phyloP scores from a whole-genome alignment of 2,888 invertebrate genomes.

The Sicus ferrugineus region DNA sequence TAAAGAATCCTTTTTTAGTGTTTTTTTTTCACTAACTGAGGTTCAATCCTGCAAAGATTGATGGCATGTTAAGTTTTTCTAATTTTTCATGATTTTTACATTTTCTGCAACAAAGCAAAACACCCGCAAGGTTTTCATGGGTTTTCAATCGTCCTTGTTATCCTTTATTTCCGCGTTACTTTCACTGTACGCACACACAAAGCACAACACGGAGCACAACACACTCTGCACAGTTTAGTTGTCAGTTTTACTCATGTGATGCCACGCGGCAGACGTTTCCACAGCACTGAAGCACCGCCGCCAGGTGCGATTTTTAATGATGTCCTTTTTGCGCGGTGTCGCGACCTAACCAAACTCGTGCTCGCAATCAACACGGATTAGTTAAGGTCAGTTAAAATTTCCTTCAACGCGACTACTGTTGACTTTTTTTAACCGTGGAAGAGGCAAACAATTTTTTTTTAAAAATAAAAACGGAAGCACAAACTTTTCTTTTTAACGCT shows the following conservation, averaged over 20 bases:
- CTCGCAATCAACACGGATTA: neutral
- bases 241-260: constrained; percentile 2
- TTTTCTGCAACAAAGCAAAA: no score
- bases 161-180: neutral
- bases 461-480: no score
- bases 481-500: neutral
- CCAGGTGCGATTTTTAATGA: neutral
- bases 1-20: no score
- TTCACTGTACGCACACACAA: neutral
- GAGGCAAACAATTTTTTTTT: no score
- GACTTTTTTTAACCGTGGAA: no score
- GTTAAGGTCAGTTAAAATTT: neutral
- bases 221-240: neutral
- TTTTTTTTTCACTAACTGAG: no score
- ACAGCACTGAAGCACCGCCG: neutral
- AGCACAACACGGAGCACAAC: neutral
- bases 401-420: no score
- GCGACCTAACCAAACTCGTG: neutral
- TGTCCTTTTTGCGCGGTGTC: neutral
- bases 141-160: neutral
- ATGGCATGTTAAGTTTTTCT: neutral
- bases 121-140: no score
- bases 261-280: neutral
- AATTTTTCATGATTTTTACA: neutral
- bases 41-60: neutral